Evolutionary conservation across 2,888 invertebrate genomes (phyloP), one percentile per base, ranked within the genome.

Genomic region (Caenorhabditis drosophilae): DNA sequence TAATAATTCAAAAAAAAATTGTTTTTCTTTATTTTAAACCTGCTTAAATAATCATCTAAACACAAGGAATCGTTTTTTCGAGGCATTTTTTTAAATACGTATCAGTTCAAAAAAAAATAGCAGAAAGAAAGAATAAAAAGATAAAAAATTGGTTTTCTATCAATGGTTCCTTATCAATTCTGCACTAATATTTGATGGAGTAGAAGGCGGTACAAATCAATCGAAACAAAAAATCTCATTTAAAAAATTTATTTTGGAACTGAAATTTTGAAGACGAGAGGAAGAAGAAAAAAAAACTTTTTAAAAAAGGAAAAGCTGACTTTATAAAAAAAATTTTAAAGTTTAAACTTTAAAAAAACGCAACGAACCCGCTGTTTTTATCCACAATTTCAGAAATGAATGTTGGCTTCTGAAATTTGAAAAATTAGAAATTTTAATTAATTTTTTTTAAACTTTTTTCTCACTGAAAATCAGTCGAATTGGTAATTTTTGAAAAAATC

Each of bases 11-110:
- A 16, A 6, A 22, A 31, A n/a, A 35, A 36, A 15, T n/a, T n/a
- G n/a, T n/a, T 44, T n/a, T 36, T n/a, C 4, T 20, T 22, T 6
- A 27, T 4, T 27, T 7, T 7, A 1, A 25, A 64, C 66, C 66
- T 59, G 59, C 54, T 58, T 3, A 66, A 35, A 41, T 52, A 66
- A 34, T 66, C 66, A 44, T 66, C 66, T 26, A 66, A 50, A 48
- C 66, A 66, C 18, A 66, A 35, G 31, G 59, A 47, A 50, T 56
- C 56, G 38, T 44, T 26, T 34, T 40, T 35, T 27, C 60, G 55
- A 40, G 64, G 46, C 55, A 58, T 56, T 42, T 48, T 50, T 45
- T 4, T 25, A 15, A 15, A 27, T 9, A 16, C 7, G 4, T 36
- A n/a, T 36, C 36, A 36, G 36, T 36, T n/a, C 36, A 36, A 36